These are phyloP conservation scores for Apodemia duryi DNA, from an alignment of 2,888 invertebrate genomes.

Conservation along the genomic window DNA sequence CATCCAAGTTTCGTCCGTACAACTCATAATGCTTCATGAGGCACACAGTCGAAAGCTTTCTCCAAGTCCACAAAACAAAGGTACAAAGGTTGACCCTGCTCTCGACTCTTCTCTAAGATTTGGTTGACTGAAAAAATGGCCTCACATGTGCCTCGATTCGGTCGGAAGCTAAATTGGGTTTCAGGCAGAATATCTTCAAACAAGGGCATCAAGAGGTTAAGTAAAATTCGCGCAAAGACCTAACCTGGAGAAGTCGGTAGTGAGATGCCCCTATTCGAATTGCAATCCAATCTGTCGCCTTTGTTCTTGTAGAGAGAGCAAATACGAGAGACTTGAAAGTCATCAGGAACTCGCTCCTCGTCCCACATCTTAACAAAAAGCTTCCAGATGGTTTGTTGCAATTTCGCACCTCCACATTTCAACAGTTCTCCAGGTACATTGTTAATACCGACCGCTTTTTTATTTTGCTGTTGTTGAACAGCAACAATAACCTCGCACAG, in stretches of 20 bases:
- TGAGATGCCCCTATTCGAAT: background rate
- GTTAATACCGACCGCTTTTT: background rate
- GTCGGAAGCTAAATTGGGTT: background rate
- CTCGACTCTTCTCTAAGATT: slow-evolving; percentile 21
- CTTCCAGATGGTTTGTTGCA: too few species aligned
- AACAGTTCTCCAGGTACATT: too few species aligned
- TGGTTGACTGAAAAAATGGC: slow-evolving; percentile 21
- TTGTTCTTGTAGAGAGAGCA: background rate
- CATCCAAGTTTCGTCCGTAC: background rate
- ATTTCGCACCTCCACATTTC: too few species aligned
- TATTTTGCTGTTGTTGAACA: background rate
- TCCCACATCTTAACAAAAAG: background rate
- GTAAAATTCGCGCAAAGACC: background rate
- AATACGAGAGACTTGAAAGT: background rate
- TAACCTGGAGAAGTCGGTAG: background rate
- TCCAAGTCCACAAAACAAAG: too few species aligned
- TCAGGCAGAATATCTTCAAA: background rate
- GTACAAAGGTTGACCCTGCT: slow-evolving; percentile 16
- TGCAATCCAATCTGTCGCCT: background rate
- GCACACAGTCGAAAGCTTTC: background rate
- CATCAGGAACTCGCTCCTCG: background rate
- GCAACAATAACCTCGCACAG: background rate
- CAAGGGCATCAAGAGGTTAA: background rate
- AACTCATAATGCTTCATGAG: background rate
- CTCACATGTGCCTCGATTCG: slow-evolving; percentile 16